Evolutionary conservation across 2,113 vertebrate genomes (phyloP), one percentile per base, ranked within the genome.

Genomic region (Pardalotus punctatus): DNA sequence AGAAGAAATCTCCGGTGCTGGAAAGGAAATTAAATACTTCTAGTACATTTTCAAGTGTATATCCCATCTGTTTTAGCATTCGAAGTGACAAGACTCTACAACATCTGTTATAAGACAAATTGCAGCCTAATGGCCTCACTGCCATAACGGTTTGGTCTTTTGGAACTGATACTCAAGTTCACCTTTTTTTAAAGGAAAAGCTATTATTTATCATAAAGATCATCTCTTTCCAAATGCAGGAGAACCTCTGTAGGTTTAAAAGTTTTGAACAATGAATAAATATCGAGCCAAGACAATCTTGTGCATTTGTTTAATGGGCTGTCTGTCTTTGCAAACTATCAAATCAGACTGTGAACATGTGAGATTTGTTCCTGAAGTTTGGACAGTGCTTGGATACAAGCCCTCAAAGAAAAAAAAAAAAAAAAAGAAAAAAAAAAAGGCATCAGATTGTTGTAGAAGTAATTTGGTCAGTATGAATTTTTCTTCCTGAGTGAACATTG

Each of bases 1-100:
- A 86, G 78, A 82, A 91, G 85, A 95, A 93, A 88, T 82, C 85
- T 90, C 74, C 88, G 76, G 51, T 66, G 60, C 83, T 93, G 87
- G 93, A 95, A 92, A 97, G 94, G 96, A 97, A 97, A 97, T 96
- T 83, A 95, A 95, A 95, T 96, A 91, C 85, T 96, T 94, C 83
- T 95, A 74, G 96, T 93, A 93, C 79, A 64, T 95, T 95, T 97
- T 93, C 92, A 95, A 90, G 85, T 81, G 74, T 82, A 81, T 86
- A 90, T 93, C 67, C 95, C 96, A 96, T 96, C 93, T 97, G 94
- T 95, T 97, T 96, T 92, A 96, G 82, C 65, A 86, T 94, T 96
- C 3, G n/a, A 97, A 96, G 88, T 86, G 95, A 94, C 88, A 88
- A 85, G 92, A 77, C 79, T 92, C 92, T 82, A 74, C 81, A 94